These are phyloP conservation scores for Amiota communis DNA, from an alignment of 2,888 invertebrate genomes.

Conservation along the genomic window DNA sequence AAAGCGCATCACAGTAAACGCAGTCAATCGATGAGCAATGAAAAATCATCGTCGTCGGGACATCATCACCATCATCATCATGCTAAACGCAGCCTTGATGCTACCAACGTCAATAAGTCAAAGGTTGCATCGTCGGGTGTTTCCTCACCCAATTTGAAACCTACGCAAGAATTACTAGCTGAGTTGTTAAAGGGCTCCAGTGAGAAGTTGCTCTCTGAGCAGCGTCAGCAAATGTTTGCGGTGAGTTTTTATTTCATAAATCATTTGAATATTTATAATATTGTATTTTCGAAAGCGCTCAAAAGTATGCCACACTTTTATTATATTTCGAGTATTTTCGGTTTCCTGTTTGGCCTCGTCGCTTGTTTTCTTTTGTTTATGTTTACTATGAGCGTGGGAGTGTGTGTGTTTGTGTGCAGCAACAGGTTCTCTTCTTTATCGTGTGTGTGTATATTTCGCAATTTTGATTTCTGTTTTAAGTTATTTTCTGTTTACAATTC, in stretches of 20 bases:
- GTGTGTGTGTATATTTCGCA: slow-evolving; percentile 15
- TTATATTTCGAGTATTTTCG: neutral
- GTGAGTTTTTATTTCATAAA: slow-evolving; percentile 57
- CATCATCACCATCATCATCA: slow-evolving; percentile 51
- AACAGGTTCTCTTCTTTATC: slow-evolving; percentile 39
- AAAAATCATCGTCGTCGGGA: slow-evolving; percentile 48
- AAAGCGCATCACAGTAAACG: slow-evolving; percentile 68
- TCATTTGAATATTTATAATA: neutral
- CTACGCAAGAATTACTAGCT: slow-evolving; percentile 81
- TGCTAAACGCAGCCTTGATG: slow-evolving; percentile 67
- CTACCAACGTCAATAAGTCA: slow-evolving; percentile 48
- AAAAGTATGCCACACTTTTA: slow-evolving; percentile 32
- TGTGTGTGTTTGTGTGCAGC: slow-evolving; percentile 34
- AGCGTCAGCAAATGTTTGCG: slow-evolving; percentile 71
- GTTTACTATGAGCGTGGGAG: neutral
- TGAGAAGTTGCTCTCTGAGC: slow-evolving; percentile 80
- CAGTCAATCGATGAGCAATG: slow-evolving; percentile 68
- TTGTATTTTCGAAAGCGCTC: slow-evolving; percentile 22
- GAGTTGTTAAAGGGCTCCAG: slow-evolving; percentile 86
- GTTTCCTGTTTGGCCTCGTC: neutral
- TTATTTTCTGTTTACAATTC: slow-evolving; percentile 24
- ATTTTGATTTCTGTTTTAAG: slow-evolving; percentile 24
- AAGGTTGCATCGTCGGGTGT: slow-evolving; percentile 36
- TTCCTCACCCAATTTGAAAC: slow-evolving; percentile 54
- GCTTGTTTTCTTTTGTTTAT: slow-evolving; percentile 6